Evolutionary conservation across 2,113 vertebrate genomes (phyloP), one percentile per base, ranked within the genome.

Genomic region (Pogona vitticeps): DNA sequence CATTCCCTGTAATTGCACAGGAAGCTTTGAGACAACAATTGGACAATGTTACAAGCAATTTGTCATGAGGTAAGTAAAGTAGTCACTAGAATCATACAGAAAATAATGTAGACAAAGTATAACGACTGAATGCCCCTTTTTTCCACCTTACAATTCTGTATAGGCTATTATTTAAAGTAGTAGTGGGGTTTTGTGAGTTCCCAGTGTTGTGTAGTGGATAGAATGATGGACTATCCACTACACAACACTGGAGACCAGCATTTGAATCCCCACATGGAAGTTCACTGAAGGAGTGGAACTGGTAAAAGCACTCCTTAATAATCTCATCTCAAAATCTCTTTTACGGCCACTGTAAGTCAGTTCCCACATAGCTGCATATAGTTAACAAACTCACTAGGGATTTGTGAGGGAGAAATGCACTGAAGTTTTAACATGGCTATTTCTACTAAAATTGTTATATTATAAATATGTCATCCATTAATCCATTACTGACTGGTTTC

Each of bases 1-100:
- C 86, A 26, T 36, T 23, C 67, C 23, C 78, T 85, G 42, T 67
- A 91, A 86, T 40, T 79, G 42, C n/a, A 86, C 31, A 79, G 84
- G 18, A 28, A 82, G 63, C 20, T 86, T 42, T 73, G 46, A 87
- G 84, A 9, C 40, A 59, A 87, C 8, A 78, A 0, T 0, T 80
- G 1, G 0, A 59, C 36, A 63, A 86, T 84, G 70, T 84, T 42
- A 38, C 56, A 38, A 26, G 38, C 67, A 78, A 83, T 82, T 68
- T 88, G 28, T 77, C 70, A 56, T 6, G 12, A 85, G 28, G 61
- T 82, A 84, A 92, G 85, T 91, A 87, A 80, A 38, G 18, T 38
- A 1, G 0, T 71, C 83, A 75, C 59, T 87, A 81, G 84, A 90
- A 90, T 82, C 42, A 84, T 63, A 83, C 0, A 87, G 31, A 38